Evolutionary conservation across 2,888 invertebrate species (phyloP), one percentile per base, ranked within the genome.

Genomic region (Perdita meconis): DNA sequence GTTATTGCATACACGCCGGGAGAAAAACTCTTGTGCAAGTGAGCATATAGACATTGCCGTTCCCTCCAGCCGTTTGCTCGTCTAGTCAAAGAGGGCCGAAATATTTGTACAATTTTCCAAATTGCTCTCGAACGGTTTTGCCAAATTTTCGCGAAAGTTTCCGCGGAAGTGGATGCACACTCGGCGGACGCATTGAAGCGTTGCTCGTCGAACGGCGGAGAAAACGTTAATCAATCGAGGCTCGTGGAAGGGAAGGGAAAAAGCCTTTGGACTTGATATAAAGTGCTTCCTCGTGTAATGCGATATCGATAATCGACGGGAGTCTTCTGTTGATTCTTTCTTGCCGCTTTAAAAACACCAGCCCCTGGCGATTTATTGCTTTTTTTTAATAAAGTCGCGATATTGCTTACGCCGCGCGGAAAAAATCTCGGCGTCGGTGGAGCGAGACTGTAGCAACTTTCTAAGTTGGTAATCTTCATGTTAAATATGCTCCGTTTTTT

Each of bases 281-380:
- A 88, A 90, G 90, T 90, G 90, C 89, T 85, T 83, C 79, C 73
- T 75, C 87, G 84, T 83, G 88, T 90, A 89, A 90, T 86, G 88
- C 87, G 86, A 85, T 87, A 89, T 89, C 87, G 89, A 88, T 86
- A 84, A 89, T 86, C 85, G 81, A 47, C 73, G 69, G 66, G 67
- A 51, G 51, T 73, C 59, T 74, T 53, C 65, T 81, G 83, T 81
- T 83, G 81, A 81, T 79, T 85, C 86, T 85, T 78, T 78, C 77
- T 60, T 73, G 77, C 67, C 76, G 78, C 72, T 75, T 76, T 73
- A 50, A 69, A 83, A 74, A 87, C 82, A 70, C 80, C 64, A 80
- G 81, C 86, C 86, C 60, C 75, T 57, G 76, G 86, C 84, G 56
- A 63, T 59, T 74, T 51, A 68, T 70, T 76, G 80, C 65, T 36